Base-by-base conservation (phyloP, 2,888 invertebrate genomes). In the Homarus gammarus region DNA sequence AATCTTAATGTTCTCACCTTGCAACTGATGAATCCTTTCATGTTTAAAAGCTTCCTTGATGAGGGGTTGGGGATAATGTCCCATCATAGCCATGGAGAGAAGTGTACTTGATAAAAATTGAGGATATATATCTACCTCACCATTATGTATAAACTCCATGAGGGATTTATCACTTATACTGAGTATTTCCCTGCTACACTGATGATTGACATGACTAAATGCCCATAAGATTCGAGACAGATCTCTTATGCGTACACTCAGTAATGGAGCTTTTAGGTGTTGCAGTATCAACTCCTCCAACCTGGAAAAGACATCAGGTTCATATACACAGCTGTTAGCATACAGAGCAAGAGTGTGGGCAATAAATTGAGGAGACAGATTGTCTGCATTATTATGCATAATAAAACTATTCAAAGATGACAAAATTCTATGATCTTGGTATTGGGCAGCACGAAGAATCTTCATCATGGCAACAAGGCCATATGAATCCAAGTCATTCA, bases 401-500 rank as follows among this genome's bases (percentile, higher is more conserved):
- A 84, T 51, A 51, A 84, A 89, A 70, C 27, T 31, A 51, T 38
- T 77, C 49, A 89, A 22, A 40, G 77, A 12, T 22, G 33, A n/a
- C 40, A 89, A 84, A 36, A 89, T 33, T 33, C 56, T 12, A 1
- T 70, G 36, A 51, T 84, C 77, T 27, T 78, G 31, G 68, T 56
- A 68, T 56, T 61, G 84, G 78, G 84, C 51, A 15, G 77, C 56
- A 49, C 88, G 84, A 27, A 89, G 51, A 5, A 89, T 38, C 44
- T 89, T 89, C 8, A 89, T 83, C 84, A 89, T 89, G 49, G 77
- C 75, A 51, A 89, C 78, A 78, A 89, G 49, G n/a, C 64, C 68
- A 78, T 68, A 84, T 15, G 61, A 78, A 31, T 89, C 88, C 22
- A 89, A 51, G 33, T 89, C 88, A 77, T 31, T 77, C 31, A 78